A percentile compares a stretch with the other conserved stretches of the same genome.
Evolutionary conservation across 2,113 vertebrate species (phyloP).

Genomic region (Silurus asotus): DNA sequence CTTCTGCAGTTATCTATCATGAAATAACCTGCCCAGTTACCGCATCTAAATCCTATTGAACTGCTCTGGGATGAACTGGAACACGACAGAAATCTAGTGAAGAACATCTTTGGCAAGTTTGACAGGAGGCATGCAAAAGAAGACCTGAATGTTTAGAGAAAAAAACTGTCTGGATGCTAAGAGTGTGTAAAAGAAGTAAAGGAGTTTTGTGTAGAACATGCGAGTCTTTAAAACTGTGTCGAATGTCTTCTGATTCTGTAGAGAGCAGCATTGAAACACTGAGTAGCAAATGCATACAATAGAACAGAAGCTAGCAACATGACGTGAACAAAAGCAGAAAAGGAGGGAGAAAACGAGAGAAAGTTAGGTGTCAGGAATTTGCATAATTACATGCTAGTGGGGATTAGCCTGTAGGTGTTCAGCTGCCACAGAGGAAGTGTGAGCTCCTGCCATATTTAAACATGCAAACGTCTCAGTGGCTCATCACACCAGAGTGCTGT

Average conservation of each 20-base stretch:
- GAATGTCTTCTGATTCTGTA: neutral
- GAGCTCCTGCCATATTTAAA: constrained; percentile 4
- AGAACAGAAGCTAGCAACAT: neutral
- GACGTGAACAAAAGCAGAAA: neutral
- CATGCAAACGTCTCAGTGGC: constrained; percentile 1
- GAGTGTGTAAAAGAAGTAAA: too few relatives aligned
- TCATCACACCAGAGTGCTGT: neutral
- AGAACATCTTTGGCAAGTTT: neutral
- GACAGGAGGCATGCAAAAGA: neutral
- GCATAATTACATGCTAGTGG: constrained; percentile 25
- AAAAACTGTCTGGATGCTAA: too few relatives aligned
- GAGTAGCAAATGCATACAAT: neutral
- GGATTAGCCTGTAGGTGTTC: constrained; percentile 11
- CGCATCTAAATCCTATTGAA: too few relatives aligned
- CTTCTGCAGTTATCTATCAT: too few relatives aligned
- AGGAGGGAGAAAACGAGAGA: constrained; percentile 9
- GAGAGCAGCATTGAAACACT: neutral
- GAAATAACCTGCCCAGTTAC: too few relatives aligned
- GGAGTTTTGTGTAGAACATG: neutral
- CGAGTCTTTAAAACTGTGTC: neutral
- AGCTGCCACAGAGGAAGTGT: constrained; percentile 19
- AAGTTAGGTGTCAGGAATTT: constrained; percentile 6
- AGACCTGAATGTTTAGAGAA: neutral
- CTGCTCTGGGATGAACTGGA: too few relatives aligned
- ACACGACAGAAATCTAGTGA: too few relatives aligned